Conservation (phyloP, 2,113 vertebrate species). For the Oncorhynchus clarkii region DNA sequence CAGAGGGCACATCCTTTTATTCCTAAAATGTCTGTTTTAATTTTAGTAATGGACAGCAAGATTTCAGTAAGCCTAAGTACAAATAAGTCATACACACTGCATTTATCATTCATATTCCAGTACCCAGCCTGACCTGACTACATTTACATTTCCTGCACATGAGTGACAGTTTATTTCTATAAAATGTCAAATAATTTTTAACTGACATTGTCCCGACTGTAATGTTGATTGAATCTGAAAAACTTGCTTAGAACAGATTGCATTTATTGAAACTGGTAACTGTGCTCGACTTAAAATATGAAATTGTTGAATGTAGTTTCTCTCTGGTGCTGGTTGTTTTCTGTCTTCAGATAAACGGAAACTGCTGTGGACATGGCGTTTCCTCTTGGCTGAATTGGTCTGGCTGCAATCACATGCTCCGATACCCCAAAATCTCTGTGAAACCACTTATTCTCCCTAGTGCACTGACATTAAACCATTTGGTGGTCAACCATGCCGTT, state of each 20-base stretch:
- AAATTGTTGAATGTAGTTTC: not conserved
- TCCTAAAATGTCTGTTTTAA: not conserved
- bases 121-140: not conserved
- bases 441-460: not conserved
- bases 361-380: not conserved
- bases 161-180: not conserved
- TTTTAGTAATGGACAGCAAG: constrained; percentile 2
- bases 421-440: not conserved
- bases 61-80: not conserved
- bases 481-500: not conserved
- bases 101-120: not conserved
- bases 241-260: not conserved
- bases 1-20: constrained; percentile 12
- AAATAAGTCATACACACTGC: not conserved
- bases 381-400: not conserved
- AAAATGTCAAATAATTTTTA: not conserved
- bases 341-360: not conserved
- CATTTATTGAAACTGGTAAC: not conserved
- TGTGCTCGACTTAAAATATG: not conserved
- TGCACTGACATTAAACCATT: constrained; percentile 1
- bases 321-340: not conserved
- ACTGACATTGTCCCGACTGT: not conserved
- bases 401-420: not conserved
- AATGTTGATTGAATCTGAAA: not conserved
- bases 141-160: not conserved